Conservation (phyloP, 1,140 invertebrate genomes). For the Linepithema humile region DNA sequence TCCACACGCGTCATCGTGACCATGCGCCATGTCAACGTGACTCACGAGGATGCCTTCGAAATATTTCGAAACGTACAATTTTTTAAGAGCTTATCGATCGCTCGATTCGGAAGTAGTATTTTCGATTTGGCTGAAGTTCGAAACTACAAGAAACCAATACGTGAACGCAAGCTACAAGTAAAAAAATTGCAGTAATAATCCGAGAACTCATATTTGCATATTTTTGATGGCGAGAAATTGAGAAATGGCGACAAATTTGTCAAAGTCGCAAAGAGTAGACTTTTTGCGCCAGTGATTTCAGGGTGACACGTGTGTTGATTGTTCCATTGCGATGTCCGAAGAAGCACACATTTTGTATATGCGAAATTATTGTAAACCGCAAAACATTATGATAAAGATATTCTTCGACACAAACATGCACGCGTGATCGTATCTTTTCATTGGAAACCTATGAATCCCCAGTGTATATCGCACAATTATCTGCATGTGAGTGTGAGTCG, state of each 20-base stretch:
- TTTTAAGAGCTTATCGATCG: neutral
- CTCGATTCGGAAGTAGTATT: neutral
- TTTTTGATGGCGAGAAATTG: too few species aligned
- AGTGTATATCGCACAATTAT: slow-evolving; percentile 24
- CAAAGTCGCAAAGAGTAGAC: too few species aligned
- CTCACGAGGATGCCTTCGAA: neutral
- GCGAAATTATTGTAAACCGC: neutral
- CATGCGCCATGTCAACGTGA: neutral
- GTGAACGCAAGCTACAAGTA: neutral
- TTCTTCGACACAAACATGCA: neutral
- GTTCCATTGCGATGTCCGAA: neutral
- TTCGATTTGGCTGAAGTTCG: neutral
- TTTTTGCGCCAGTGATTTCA: too few species aligned
- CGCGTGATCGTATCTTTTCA: neutral
- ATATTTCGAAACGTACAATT: neutral
- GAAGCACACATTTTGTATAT: neutral
- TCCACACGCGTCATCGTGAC: slow-evolving; percentile 18
- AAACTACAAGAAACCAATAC: neutral
- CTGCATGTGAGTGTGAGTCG: neutral
- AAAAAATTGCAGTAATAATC: neutral
- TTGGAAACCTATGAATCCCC: neutral
- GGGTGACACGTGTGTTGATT: neutral
- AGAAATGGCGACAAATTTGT: too few species aligned
- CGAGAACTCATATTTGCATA: too few species aligned
- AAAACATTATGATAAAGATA: neutral